These are phyloP conservation scores for Chironomus tepperi DNA, from an alignment of 1,140 invertebrate species.

Conservation along the genomic window DNA sequence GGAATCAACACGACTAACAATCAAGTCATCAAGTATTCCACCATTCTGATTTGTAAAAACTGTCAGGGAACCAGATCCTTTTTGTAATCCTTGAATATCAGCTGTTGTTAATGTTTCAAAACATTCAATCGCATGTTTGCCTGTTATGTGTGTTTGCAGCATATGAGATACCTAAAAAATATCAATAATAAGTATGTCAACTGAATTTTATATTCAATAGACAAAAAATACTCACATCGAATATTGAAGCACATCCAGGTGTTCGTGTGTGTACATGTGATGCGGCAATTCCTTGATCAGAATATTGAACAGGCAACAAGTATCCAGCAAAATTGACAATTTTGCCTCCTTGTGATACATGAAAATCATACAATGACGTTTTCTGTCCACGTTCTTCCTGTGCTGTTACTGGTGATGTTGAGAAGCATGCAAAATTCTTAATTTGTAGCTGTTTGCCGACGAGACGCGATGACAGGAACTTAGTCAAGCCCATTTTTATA, in stretches of 20 bases:
- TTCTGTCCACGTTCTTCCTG: constrained; percentile 28
- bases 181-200: neutral
- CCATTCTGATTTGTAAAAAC: constrained; percentile 89
- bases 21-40: constrained; percentile 95
- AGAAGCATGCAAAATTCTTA: constrained; percentile 17
- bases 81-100: constrained; percentile 63
- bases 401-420: neutral
- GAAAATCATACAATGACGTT: constrained; percentile 82
- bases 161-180: constrained; percentile 69
- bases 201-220: neutral
- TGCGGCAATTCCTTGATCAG: constrained; percentile 61
- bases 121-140: constrained; percentile 64
- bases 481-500: neutral
- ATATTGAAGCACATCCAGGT: constrained; percentile 63
- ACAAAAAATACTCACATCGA: constrained; percentile 66
- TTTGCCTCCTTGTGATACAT: constrained; percentile 70
- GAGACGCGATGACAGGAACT: neutral
- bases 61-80: constrained; percentile 65
- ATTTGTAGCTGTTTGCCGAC: neutral
- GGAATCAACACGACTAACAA: constrained; percentile 77
- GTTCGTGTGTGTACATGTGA: constrained; percentile 82
- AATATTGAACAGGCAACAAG: constrained; percentile 82
- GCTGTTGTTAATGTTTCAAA: constrained; percentile 79
- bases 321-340: constrained; percentile 93
- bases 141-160: constrained; percentile 80